Percentiles rank a stretch among this genome's conserved stretches.
Conservation (phyloP, 1,140 invertebrate species). For the Anastrepha ludens region DNA sequence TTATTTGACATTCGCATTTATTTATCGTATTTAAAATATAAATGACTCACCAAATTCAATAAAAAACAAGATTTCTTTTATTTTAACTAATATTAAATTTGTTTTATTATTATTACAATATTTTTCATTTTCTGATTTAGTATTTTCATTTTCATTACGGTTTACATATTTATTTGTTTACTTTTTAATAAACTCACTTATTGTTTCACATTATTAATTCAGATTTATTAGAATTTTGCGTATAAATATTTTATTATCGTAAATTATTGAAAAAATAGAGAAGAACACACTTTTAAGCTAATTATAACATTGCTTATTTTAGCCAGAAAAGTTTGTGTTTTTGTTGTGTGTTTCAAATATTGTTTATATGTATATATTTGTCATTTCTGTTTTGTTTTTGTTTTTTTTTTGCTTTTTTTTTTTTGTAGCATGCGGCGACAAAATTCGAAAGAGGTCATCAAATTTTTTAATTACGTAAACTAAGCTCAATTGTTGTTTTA, state of each 20-base stretch:
- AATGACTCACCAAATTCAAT: neutral
- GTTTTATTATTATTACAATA: conserved; percentile 16
- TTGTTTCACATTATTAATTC: neutral
- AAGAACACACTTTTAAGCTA: neutral
- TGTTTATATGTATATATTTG: neutral
- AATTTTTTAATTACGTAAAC: too few relatives aligned
- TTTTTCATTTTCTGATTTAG: conserved; percentile 32
- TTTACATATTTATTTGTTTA: conserved; percentile 16
- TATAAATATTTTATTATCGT: neutral
- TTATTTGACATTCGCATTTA: too few relatives aligned
- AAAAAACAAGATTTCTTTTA: neutral
- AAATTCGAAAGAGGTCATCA: too few relatives aligned
- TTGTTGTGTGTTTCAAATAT: too few relatives aligned
- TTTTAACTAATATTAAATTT: conserved; percentile 43
- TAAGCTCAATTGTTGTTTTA: too few relatives aligned
- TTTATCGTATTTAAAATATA: neutral
- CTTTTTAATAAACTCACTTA: conserved; percentile 25
- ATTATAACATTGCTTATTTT: neutral
- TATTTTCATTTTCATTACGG: conserved; percentile 6
- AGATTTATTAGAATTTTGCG: too few relatives aligned
- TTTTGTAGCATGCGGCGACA: too few relatives aligned
- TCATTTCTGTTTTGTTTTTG: neutral
- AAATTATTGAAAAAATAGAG: neutral
- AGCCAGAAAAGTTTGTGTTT: neutral
- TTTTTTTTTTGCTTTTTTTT: neutral